Conservation (phyloP, 2,113 vertebrate species). For the Nasalis larvatus region DNA sequence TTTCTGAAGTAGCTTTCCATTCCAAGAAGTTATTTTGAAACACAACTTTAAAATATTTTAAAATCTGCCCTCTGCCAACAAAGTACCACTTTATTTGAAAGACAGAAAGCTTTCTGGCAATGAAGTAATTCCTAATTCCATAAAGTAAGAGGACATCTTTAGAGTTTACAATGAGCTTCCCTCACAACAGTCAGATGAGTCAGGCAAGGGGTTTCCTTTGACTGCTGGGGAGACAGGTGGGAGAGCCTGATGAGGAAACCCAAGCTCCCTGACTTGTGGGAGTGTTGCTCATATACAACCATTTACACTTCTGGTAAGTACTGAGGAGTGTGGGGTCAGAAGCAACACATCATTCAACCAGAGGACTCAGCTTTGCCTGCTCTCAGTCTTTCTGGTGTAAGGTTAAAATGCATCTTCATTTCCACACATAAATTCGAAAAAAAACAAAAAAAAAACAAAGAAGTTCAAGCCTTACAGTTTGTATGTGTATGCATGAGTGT, state of each 20-base stretch:
- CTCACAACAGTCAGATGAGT: neutral
- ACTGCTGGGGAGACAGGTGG: neutral
- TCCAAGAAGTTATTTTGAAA: conserved; percentile 22
- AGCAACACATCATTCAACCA: neutral
- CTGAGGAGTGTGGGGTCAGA: neutral
- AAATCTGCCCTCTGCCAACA: neutral
- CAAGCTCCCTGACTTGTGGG: neutral
- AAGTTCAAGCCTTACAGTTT: neutral
- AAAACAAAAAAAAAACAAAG: neutral
- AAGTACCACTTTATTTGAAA: conserved; percentile 24
- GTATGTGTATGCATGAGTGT: neutral
- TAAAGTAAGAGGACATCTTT: conserved; percentile 9
- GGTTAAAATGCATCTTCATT: neutral
- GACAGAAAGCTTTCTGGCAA: neutral
- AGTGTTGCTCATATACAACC: neutral
- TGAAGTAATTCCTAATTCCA: conserved; percentile 1
- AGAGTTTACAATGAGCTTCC: neutral
- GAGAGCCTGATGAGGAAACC: neutral
- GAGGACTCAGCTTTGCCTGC: neutral
- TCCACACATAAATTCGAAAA: neutral
- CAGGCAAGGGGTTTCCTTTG: neutral
- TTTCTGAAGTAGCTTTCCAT: neutral
- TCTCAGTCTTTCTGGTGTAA: neutral
- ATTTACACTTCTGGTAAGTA: neutral
- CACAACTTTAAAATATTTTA: conserved; percentile 37